Conservation (phyloP, 2,113 vertebrate species). For the Trichechus manatus region DNA sequence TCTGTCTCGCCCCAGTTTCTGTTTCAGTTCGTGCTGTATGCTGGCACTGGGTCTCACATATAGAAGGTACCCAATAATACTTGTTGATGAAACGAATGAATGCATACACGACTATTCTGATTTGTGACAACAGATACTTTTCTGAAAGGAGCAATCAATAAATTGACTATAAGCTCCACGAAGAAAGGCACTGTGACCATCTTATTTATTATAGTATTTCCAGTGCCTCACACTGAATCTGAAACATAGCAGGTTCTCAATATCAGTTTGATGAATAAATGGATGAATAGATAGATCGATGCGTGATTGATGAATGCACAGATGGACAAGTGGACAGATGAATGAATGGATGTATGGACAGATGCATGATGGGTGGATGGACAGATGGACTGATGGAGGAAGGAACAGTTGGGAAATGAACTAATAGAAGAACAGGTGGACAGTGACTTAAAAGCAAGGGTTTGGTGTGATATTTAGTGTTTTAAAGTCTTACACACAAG, state of each 20-base stretch:
- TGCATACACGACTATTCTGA: not conserved
- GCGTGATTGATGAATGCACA: too few relatives aligned
- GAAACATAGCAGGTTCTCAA: not conserved
- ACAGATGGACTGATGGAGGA: not conserved
- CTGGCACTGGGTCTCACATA: not conserved
- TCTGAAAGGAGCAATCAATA: not conserved
- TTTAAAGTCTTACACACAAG: slow-evolving; percentile 20
- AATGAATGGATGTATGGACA: not conserved
- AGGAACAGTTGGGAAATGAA: not conserved
- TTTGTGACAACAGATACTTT: not conserved
- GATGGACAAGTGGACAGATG: not conserved
- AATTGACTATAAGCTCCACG: not conserved
- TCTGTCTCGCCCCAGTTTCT: not conserved
- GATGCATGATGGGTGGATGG: not conserved
- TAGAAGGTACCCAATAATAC: not conserved
- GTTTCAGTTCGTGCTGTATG: not conserved
- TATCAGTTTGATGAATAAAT: not conserved
- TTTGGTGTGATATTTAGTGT: not conserved
- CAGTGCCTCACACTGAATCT: not conserved
- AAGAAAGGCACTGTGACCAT: not conserved
- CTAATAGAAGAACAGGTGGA: not conserved
- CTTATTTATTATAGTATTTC: not conserved
- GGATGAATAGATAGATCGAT: not conserved
- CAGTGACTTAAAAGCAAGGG: not conserved
- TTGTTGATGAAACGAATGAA: not conserved